Conservation (phyloP, 2,797 vertebrate genomes). For the Potorous gilbertii region DNA sequence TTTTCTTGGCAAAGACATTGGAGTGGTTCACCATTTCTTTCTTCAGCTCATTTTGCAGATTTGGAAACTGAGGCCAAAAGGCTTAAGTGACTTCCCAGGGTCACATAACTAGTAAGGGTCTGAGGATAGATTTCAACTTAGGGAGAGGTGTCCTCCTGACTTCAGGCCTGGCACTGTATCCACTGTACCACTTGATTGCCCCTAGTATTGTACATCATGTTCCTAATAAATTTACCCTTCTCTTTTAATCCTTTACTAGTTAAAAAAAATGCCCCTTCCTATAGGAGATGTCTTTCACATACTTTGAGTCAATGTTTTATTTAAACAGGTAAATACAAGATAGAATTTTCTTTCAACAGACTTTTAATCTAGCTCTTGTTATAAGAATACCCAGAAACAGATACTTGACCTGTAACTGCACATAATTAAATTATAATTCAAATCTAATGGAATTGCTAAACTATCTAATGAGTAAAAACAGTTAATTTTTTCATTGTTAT, state of each 20-base stretch:
- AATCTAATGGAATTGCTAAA: constrained; percentile 65
- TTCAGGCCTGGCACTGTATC: no score
- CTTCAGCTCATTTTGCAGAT: neutral
- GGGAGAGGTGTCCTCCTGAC: no score
- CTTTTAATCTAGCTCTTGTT: constrained; percentile 59
- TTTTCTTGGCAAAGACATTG: neutral
- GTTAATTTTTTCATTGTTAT: constrained; percentile 55
- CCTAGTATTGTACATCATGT: neutral
- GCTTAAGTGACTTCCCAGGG: no score
- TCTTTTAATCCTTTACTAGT: constrained; percentile 51
- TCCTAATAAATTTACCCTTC: constrained; percentile 42
- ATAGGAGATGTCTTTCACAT: constrained; percentile 60
- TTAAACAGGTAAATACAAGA: constrained; percentile 70
- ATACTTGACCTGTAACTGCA: constrained; percentile 67
- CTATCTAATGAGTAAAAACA: constrained; percentile 57
- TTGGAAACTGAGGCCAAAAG: neutral
- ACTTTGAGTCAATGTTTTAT: constrained; percentile 58
- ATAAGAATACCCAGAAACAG: constrained; percentile 60
- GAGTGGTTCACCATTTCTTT: neutral
- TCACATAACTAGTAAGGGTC: no score
- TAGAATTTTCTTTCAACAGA: constrained; percentile 58
- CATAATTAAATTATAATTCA: constrained; percentile 73
- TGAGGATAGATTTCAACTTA: no score
- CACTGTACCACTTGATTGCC: no score
- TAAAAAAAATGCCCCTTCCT: constrained; percentile 30